Conservation (phyloP, 2,113 vertebrate genomes). For the Heterotilapia buettikoferi region DNA sequence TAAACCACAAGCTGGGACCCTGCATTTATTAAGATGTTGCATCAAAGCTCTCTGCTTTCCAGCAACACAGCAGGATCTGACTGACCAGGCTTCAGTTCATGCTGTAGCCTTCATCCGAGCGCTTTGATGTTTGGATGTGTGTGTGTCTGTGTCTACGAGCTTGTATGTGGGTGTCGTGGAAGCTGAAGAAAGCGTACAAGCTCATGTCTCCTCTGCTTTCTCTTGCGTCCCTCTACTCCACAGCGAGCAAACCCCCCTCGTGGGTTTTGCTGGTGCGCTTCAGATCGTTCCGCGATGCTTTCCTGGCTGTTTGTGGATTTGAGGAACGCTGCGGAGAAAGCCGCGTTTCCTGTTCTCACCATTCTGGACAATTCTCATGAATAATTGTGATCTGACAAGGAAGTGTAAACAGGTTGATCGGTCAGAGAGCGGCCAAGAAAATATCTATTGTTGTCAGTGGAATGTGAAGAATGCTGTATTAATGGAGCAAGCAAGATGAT, state of each 20-base stretch:
- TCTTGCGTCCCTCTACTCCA: background rate
- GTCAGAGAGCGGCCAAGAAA: constrained; percentile 16
- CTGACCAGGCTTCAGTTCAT: constrained; percentile 9
- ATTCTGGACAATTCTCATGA: constrained; percentile 36
- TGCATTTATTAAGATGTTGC: constrained; percentile 37
- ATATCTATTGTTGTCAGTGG: constrained; percentile 57
- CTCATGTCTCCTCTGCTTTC: constrained; percentile 25
- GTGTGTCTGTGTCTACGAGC: background rate
- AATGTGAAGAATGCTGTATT: constrained; percentile 52
- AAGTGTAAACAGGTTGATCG: constrained; percentile 45
- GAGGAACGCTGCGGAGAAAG: constrained; percentile 14
- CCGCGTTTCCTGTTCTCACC: constrained; percentile 54
- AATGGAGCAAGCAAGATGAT: constrained; percentile 21
- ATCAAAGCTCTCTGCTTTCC: constrained; percentile 35
- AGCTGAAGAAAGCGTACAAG: constrained; percentile 15
- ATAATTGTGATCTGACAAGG: constrained; percentile 34
- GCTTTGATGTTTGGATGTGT: constrained; percentile 35
- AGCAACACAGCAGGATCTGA: constrained; percentile 3
- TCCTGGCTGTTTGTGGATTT: constrained; percentile 16
- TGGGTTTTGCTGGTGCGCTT: background rate
- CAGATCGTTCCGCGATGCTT: background rate
- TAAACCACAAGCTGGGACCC: constrained; percentile 30
- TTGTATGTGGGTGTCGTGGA: constrained; percentile 11
- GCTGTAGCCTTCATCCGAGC: background rate
- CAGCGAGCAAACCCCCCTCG: background rate